phyloP scores from a whole-genome alignment of 1,140 invertebrate genomes.

The Bombus confusus region DNA sequence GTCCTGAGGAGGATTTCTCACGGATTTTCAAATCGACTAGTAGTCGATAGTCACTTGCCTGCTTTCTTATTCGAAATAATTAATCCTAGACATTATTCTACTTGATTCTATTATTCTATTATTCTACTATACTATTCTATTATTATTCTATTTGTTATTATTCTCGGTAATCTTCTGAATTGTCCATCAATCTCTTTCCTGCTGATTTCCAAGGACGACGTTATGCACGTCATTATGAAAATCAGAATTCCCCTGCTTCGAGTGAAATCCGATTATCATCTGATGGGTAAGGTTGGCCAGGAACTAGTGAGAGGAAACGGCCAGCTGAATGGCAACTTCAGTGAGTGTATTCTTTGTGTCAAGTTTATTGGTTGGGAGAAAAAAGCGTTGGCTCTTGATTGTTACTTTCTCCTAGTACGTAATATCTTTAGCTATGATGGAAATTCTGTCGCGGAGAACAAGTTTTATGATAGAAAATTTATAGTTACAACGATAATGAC shows the following conservation, averaged over 20 bases:
- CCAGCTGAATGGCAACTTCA: conserved; percentile 75
- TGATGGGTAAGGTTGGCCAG: conserved; percentile 76
- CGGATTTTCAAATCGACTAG: no score
- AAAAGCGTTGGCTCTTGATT: background rate
- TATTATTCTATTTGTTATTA: background rate
- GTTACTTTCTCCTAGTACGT: background rate
- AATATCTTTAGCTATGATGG: background rate
- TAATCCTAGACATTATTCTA: no score
- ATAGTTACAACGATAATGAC: background rate
- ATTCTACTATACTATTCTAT: no score
- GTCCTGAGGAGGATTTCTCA: no score
- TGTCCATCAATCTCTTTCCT: background rate
- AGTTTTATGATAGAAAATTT: background rate
- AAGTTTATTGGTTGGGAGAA: background rate
- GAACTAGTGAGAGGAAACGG: conserved; percentile 76
- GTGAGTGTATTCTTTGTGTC: conserved; percentile 68
- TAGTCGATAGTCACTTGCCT: no score
- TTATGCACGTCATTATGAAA: conserved; percentile 78
- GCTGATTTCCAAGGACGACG: conserved; percentile 71
- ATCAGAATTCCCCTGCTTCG: conserved; percentile 75
- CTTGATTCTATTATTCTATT: no score
- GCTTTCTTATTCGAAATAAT: no score
- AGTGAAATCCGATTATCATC: conserved; percentile 75
- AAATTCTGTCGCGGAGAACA: background rate
- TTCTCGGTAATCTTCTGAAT: background rate